These are phyloP conservation scores for Lagocephalus sceleratus DNA, from an alignment of 2,797 vertebrate species.

Conservation along the genomic window DNA sequence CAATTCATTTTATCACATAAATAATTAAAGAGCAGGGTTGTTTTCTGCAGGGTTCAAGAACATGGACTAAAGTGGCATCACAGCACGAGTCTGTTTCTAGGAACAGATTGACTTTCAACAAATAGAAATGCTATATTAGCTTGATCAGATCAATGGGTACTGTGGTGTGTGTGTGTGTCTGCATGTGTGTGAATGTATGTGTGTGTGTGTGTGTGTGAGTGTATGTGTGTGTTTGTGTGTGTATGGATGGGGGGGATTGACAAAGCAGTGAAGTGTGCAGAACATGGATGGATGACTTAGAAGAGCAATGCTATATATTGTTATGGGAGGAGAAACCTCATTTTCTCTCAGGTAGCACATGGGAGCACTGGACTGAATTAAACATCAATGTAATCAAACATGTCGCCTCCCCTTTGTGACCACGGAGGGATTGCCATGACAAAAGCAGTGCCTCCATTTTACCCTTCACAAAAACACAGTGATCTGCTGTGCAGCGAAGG, in stretches of 20 bases:
- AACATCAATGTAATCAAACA: conserved; percentile 76
- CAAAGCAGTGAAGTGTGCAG: conserved; percentile 61
- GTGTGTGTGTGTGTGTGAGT: conserved; percentile 10
- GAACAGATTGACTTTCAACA: conserved; percentile 31
- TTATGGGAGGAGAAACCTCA: conserved; percentile 72
- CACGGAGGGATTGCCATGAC: conserved; percentile 49
- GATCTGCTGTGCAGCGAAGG: conserved; percentile 28
- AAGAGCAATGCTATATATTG: conserved; percentile 56
- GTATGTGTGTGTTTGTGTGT: conserved; percentile 5
- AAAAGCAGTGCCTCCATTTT: conserved; percentile 6
- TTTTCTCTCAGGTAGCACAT: conserved; percentile 69
- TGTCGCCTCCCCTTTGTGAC: conserved; percentile 65
- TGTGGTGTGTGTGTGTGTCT: conserved; percentile 10
- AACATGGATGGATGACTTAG: conserved; percentile 59
- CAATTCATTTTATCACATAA: conserved; percentile 48
- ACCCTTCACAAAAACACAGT: conserved; percentile 28
- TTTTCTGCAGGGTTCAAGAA: conserved; percentile 31
- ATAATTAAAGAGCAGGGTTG: conserved; percentile 53
- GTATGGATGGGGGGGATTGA: conserved; percentile 32
- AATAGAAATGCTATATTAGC: conserved; percentile 17
- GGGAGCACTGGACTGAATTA: conserved; percentile 73
- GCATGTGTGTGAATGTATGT: neutral
- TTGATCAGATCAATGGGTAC: conserved; percentile 12
- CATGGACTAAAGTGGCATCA: conserved; percentile 10
- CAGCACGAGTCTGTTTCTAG: conserved; percentile 9